A percentile compares a stretch with the other conserved stretches of the same genome.
Conservation (phyloP, 2,113 vertebrate species). For the Campylomormyrus tamandua region DNA sequence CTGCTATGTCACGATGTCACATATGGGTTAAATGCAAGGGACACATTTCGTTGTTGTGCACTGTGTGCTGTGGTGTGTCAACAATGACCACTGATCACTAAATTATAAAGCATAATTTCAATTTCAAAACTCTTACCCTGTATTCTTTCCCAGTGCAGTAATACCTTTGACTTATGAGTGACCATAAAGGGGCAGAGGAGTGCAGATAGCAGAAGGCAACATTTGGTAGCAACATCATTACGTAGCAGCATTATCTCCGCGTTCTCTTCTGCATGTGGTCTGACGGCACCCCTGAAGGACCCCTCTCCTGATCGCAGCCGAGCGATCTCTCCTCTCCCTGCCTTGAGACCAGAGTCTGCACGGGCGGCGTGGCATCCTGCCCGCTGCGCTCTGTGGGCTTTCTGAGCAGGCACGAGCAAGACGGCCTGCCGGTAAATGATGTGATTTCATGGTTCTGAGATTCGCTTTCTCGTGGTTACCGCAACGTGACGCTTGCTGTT, state of each 20-base stretch:
- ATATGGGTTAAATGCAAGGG: no score
- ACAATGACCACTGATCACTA: no score
- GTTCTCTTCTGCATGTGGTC: not conserved
- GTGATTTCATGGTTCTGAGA: constrained; percentile 9
- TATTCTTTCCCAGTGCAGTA: not conserved
- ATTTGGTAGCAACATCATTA: not conserved
- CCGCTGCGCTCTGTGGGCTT: not conserved
- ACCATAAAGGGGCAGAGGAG: not conserved
- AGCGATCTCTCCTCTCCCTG: not conserved
- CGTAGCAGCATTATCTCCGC: not conserved
- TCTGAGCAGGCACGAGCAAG: not conserved
- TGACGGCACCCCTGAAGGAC: not conserved
- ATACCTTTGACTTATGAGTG: not conserved
- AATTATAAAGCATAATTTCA: not conserved
- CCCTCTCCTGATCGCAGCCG: not conserved
- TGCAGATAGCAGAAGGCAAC: not conserved
- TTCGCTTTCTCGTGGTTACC: not conserved
- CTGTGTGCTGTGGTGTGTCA: no score
- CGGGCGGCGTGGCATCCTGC: not conserved
- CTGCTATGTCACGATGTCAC: no score
- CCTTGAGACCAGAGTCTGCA: not conserved
- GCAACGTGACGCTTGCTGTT: not conserved
- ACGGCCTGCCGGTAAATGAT: not conserved
- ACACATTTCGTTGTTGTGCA: no score
- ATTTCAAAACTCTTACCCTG: not conserved